Conservation (phyloP, 2,888 invertebrate species). For the Acleris laterana region DNA sequence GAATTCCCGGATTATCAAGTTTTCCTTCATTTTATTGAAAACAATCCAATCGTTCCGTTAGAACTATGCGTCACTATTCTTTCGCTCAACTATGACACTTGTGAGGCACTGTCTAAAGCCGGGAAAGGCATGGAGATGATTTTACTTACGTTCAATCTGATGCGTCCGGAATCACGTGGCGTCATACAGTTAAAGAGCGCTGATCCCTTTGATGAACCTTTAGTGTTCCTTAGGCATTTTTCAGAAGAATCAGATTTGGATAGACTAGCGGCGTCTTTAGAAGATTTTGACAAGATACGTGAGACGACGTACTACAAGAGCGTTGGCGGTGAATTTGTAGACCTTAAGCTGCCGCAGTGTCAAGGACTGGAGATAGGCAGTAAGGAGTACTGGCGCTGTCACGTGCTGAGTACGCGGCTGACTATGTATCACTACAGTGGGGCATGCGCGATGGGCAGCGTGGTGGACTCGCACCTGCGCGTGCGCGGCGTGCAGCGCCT, state of each 20-base stretch:
- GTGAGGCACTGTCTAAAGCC: constrained; percentile 42
- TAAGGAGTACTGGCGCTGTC: constrained; percentile 87
- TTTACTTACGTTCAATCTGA: constrained; percentile 37
- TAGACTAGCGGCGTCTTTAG: constrained; percentile 61
- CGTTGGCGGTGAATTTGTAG: constrained; percentile 53
- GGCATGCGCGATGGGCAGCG: constrained; percentile 90
- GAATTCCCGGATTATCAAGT: constrained; percentile 65
- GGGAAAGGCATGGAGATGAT: constrained; percentile 42
- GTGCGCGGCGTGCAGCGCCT: constrained; percentile 46
- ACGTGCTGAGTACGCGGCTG: constrained; percentile 84
- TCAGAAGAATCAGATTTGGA: constrained; percentile 77
- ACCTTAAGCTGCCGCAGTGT: constrained; percentile 46
- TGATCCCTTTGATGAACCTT: constrained; percentile 82
- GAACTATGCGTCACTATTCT: constrained; percentile 44
- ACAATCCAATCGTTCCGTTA: constrained; percentile 39
- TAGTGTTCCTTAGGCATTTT: constrained; percentile 85
- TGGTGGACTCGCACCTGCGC: constrained; percentile 85
- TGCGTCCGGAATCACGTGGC: constrained; percentile 80
- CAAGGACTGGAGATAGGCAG: constrained; percentile 52
- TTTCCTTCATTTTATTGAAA: constrained; percentile 41
- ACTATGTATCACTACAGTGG: constrained; percentile 89
- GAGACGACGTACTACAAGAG: constrained; percentile 65
- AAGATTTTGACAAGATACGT: constrained; percentile 55
- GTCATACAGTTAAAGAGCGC: constrained; percentile 75
- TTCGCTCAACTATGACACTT: constrained; percentile 44